Evolutionary conservation across 2,113 vertebrate species (phyloP), one percentile per base, ranked within the genome.

Genomic region (Canis aureus): DNA sequence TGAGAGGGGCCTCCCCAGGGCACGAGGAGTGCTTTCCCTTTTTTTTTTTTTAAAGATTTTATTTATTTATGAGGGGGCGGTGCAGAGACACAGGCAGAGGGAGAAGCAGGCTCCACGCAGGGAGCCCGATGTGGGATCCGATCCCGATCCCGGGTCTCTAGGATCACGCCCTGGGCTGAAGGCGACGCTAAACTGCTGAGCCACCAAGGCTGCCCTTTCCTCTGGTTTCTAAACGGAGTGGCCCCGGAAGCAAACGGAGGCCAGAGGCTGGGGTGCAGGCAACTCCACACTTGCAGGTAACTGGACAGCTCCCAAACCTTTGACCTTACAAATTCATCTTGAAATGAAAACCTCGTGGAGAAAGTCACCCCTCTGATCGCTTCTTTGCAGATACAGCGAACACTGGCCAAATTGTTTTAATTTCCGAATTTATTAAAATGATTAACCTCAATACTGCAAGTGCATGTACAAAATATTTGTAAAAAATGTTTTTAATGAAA

Each of bases 361-460:
- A 25, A 81, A 74, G 60, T n/a, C n/a, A 43, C 49, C 32, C 1
- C 79, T 43, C 35, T 16, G 43, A 49, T 15, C 38, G 64, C 38
- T 15, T 43, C 73, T 79, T 79, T 80, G 84, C 60, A 38, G 88
- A 97, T 69, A 97, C 89, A 98, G 89, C 49, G 94, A 67, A 98
- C 97, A 97, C 92, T 0, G 96, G 97, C 92, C 97, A 98, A 11
- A 93, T 2, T 62, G 97, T 94, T 98, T 98, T 94, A 96, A 98
- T 97, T 97, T 98, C 97, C 91, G 98, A 98, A 98, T 98, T 98
- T 98, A 98, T 98, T 98, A 98, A 98, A 98, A 98, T 98, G 97
- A 98, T 98, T 98, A 97, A 98, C 97, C 98, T 98, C 98, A 98
- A 98, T 98, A 98, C 98, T 98, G 97, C 98, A 98, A 97, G 98